Percentiles rank a stretch among this genome's conserved stretches.
Evolutionary conservation across 2,797 vertebrate genomes (phyloP).

Genomic region (Enteromius mattozi): DNA sequence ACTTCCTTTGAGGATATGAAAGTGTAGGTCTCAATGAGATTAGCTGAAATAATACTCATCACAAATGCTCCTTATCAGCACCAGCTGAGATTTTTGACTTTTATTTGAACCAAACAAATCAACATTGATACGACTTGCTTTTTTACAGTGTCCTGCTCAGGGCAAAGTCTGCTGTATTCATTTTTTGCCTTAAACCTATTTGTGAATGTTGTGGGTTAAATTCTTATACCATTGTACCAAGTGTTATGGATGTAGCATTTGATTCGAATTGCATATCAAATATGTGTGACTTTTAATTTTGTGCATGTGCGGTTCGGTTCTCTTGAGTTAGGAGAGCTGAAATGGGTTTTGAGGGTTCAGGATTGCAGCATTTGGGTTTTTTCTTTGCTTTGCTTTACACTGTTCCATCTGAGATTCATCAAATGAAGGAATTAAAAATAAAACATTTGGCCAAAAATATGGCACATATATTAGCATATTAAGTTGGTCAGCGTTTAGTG

Average conservation of each 20-base stretch:
- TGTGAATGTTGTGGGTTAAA: slow-evolving; percentile 29
- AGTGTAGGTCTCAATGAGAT: slow-evolving; percentile 65
- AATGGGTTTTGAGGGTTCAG: slow-evolving; percentile 19
- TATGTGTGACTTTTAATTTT: slow-evolving; percentile 49
- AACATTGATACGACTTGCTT: slow-evolving; percentile 36
- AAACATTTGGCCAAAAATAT: not conserved
- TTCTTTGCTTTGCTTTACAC: not conserved
- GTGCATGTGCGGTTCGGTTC: slow-evolving; percentile 12
- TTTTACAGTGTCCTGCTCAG: slow-evolving; percentile 47
- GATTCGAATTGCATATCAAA: slow-evolving; percentile 43
- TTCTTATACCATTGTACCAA: slow-evolving; percentile 32
- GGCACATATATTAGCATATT: not conserved
- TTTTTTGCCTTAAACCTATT: slow-evolving; percentile 51
- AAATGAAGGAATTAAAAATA: not conserved
- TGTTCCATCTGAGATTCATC: not conserved
- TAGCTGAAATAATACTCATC: slow-evolving; percentile 33
- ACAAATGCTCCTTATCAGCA: not conserved
- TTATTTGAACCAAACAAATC: slow-evolving; percentile 49
- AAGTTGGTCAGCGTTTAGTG: not conserved
- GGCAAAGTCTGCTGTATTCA: slow-evolving; percentile 33
- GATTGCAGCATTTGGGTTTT: slow-evolving; percentile 3
- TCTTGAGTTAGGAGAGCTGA: slow-evolving; percentile 24
- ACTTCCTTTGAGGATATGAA: slow-evolving; percentile 57
- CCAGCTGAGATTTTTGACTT: slow-evolving; percentile 19
- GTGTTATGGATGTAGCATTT: slow-evolving; percentile 51